Conservation (phyloP, 2,888 invertebrate genomes). For the Rhagonycha lutea region DNA sequence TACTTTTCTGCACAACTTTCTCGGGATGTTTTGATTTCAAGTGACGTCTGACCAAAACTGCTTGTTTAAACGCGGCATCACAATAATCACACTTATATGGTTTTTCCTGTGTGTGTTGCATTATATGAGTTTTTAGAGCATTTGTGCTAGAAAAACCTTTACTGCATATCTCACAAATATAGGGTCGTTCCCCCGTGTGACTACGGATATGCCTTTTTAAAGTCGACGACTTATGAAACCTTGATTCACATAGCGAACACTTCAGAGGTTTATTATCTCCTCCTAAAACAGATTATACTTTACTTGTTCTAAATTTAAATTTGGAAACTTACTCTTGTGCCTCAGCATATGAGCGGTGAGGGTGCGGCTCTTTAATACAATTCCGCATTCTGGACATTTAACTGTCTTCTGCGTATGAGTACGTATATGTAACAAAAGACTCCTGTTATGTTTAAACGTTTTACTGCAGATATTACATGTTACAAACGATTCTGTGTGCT, state of each 20-base stretch:
- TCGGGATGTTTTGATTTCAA: conserved; percentile 18
- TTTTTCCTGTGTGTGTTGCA: conserved; percentile 25
- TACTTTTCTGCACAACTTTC: neutral
- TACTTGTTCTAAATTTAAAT: neutral
- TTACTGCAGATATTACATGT: neutral
- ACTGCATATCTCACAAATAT: conserved; percentile 16
- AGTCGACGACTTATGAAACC: neutral
- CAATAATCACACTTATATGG: conserved; percentile 22
- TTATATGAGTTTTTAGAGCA: conserved; percentile 19
- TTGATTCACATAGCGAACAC: neutral
- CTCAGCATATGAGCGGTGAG: too few relatives aligned
- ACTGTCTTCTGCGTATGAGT: too few relatives aligned
- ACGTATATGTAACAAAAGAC: neutral
- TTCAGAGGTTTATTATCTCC: neutral
- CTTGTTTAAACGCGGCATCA: conserved; percentile 17
- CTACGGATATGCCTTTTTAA: conserved; percentile 18
- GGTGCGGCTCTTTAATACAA: too few relatives aligned
- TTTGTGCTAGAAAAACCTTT: conserved; percentile 22
- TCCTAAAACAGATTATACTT: neutral
- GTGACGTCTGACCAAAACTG: conserved; percentile 19
- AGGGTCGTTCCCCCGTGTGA: conserved; percentile 25
- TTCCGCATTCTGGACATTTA: too few relatives aligned
- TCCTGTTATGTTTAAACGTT: neutral
- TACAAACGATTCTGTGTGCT: neutral
- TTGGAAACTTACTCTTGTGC: neutral